phyloP scores from a whole-genome alignment of 2,888 invertebrate species.

The Oscheius sp. region DNA sequence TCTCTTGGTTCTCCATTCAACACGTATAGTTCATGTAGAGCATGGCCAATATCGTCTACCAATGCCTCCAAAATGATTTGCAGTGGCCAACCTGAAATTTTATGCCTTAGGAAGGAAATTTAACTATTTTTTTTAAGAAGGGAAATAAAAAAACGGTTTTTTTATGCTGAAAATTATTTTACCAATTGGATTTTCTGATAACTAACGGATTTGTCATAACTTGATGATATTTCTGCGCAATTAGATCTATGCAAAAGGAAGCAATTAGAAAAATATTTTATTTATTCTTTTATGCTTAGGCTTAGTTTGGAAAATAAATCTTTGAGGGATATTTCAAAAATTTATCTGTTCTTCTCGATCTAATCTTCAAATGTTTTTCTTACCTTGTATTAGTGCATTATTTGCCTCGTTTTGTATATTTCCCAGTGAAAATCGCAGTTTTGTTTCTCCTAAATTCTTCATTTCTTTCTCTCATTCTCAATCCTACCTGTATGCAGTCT shows the following conservation, averaged over 20 bases:
- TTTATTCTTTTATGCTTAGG: too few relatives aligned
- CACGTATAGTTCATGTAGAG: slow-evolving; percentile 53
- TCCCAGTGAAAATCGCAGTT: slow-evolving; percentile 44
- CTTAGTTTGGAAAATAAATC: too few relatives aligned
- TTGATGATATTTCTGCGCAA: too few relatives aligned
- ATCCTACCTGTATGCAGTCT: slow-evolving; percentile 54
- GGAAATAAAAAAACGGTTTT: neutral
- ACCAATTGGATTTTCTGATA: too few relatives aligned
- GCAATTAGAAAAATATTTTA: too few relatives aligned
- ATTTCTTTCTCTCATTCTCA: neutral
- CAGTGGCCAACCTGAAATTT: slow-evolving; percentile 48
- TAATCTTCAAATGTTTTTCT: too few relatives aligned
- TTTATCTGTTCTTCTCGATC: too few relatives aligned
- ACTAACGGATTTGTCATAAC: too few relatives aligned
- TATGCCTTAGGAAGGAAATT: too few relatives aligned
- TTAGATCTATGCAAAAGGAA: too few relatives aligned
- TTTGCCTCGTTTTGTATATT: slow-evolving; percentile 65
- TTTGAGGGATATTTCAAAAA: too few relatives aligned
- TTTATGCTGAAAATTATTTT: too few relatives aligned
- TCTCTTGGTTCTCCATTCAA: slow-evolving; percentile 53
- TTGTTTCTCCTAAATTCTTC: slow-evolving; percentile 42
- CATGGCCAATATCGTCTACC: slow-evolving; percentile 59
- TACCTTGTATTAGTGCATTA: slow-evolving; percentile 64
- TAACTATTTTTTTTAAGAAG: neutral
- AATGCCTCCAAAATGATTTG: slow-evolving; percentile 49